Conservation (phyloP, 2,113 vertebrate species). For the Pelobates fuscus region DNA sequence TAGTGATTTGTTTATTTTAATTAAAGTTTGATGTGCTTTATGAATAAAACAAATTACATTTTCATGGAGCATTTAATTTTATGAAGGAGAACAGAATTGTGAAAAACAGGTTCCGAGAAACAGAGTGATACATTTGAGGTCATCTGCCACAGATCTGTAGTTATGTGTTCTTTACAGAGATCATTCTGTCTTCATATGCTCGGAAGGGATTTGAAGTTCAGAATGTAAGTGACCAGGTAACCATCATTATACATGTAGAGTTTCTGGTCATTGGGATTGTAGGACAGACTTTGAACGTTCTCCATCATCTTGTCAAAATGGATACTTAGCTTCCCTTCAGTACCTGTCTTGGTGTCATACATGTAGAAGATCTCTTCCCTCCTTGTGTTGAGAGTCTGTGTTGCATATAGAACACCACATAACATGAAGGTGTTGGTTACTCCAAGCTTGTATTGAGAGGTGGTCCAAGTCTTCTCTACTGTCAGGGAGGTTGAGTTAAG, state of each 20-base stretch:
- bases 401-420: conserved; percentile 69
- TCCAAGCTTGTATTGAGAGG: conserved; percentile 58
- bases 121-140: too few species aligned
- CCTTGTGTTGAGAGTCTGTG: conserved; percentile 57
- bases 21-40: too few species aligned
- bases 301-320: conserved; percentile 63
- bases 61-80: too few species aligned
- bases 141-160: too few species aligned
- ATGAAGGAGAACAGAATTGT: too few species aligned
- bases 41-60: too few species aligned
- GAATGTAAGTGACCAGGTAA: conserved; percentile 23
- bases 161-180: too few species aligned
- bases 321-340: conserved; percentile 60
- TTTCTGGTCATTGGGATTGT: conserved; percentile 69
- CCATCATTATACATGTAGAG: conserved; percentile 72
- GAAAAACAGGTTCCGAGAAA: too few species aligned
- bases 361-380: conserved; percentile 70
- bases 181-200: neutral
- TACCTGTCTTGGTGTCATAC: conserved; percentile 60
- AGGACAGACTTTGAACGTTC: conserved; percentile 61
- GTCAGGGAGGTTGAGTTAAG: conserved; percentile 62
- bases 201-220: conserved; percentile 1
- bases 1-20: too few species aligned
- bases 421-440: conserved; percentile 70
- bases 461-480: conserved; percentile 59